These are phyloP conservation scores for Mesembrinibis cayennensis DNA, from an alignment of 2,113 vertebrate genomes.

Conservation along the genomic window DNA sequence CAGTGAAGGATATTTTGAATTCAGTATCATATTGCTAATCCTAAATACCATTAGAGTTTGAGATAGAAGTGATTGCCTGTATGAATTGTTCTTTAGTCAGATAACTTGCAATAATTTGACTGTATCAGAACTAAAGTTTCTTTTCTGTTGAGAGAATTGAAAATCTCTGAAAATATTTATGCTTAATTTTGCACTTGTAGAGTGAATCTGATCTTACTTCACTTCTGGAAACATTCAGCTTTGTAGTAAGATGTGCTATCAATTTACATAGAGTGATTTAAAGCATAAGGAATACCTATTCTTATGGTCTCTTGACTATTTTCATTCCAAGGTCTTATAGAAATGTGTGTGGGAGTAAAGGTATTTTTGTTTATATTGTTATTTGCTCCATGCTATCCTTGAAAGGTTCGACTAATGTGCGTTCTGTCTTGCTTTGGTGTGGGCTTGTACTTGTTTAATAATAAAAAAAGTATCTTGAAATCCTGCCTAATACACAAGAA, in stretches of 20 bases:
- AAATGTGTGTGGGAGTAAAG: not conserved
- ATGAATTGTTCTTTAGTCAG: not conserved
- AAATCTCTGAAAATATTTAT: not conserved
- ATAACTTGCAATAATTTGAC: not conserved
- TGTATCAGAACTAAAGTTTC: not conserved
- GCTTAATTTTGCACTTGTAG: not conserved
- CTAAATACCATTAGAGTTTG: not conserved
- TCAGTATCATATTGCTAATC: not conserved
- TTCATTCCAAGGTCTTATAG: not conserved
- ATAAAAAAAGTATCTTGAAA: not conserved
- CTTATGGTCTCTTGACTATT: not conserved
- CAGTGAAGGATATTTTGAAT: not conserved
- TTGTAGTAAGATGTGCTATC: not conserved
- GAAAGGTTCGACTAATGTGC: not conserved
- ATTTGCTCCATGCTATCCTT: not conserved
- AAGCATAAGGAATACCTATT: not conserved
- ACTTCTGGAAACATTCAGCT: not conserved
- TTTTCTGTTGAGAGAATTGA: not conserved
- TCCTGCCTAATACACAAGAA: not conserved
- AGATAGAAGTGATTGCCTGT: not conserved
- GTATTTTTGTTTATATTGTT: not conserved
- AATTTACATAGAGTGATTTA: not conserved
- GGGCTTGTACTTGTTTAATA: not conserved
- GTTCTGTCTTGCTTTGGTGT: not conserved
- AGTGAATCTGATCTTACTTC: not conserved